phyloP scores from a whole-genome alignment of 2,888 invertebrate species.

The Micoletzkya japonica region DNA sequence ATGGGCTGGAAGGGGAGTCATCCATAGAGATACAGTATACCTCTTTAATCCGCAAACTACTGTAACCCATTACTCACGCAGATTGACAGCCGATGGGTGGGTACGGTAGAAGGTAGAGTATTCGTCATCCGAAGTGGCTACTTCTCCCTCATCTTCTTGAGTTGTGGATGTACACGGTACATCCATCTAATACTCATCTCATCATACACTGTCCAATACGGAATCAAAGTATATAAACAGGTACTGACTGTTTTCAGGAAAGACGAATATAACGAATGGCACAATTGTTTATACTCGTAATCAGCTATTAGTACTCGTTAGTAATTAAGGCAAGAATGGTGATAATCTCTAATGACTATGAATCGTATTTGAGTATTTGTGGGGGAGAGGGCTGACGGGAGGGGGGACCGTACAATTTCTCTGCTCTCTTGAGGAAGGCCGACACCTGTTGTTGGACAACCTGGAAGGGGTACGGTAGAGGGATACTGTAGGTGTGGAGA shows the following conservation, averaged over 20 bases:
- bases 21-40: background rate
- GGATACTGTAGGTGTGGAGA: background rate
- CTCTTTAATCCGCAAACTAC: too few relatives aligned
- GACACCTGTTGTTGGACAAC: slow-evolving; percentile 22
- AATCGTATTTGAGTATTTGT: slow-evolving; percentile 19
- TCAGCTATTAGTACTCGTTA: background rate
- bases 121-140: slow-evolving; percentile 27
- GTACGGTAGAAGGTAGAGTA: slow-evolving; percentile 37
- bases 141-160: too few relatives aligned
- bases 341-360: background rate
- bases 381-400: slow-evolving; percentile 20
- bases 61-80: too few relatives aligned
- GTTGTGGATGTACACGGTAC: background rate
- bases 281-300: slow-evolving; percentile 2
- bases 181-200: background rate
- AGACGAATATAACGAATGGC: background rate
- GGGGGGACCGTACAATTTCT: slow-evolving; percentile 11
- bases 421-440: slow-evolving; percentile 12
- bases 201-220: background rate
- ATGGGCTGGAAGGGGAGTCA: slow-evolving; percentile 27
- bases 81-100: slow-evolving; percentile 44
- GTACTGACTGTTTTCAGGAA: background rate
- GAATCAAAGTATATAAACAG: too few relatives aligned
- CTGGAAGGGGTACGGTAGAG: background rate
- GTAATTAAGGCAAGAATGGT: background rate